phyloP scores from a whole-genome alignment of 1,140 invertebrate genomes.

The Pararge aegeria region DNA sequence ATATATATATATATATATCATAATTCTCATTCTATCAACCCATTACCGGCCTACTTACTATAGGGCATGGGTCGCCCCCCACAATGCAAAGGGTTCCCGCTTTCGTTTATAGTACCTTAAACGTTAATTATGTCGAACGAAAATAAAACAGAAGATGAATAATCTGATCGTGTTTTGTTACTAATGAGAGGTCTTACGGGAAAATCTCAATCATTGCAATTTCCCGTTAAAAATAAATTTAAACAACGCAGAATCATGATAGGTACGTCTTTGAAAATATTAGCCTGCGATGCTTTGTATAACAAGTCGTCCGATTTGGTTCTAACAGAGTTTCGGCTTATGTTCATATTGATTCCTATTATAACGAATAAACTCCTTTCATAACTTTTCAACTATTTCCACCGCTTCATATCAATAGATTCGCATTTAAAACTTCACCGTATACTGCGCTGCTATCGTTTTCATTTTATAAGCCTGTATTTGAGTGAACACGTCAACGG shows the following conservation, averaged over 20 bases:
- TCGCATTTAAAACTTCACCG: slow-evolving; percentile 1
- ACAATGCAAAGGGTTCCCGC: too few relatives aligned
- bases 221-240: not conserved
- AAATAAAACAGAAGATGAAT: not conserved
- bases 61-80: too few relatives aligned
- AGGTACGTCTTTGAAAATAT: not conserved
- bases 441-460: slow-evolving; percentile 3
- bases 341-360: not conserved
- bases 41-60: too few relatives aligned
- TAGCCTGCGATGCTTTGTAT: too few relatives aligned
- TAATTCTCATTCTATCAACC: too few relatives aligned
- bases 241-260: not conserved
- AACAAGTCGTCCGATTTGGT: not conserved
- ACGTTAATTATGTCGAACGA: not conserved
- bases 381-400: not conserved
- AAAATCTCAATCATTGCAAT: not conserved
- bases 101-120: too few relatives aligned
- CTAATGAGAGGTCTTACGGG: not conserved
- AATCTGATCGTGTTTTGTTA: not conserved
- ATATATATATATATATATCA: too few relatives aligned
- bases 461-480: slow-evolving; percentile 2
- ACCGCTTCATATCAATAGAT: slow-evolving; percentile 1
- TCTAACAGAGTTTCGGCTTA: not conserved
- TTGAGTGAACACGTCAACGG: slow-evolving; percentile 2
- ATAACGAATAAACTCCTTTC: not conserved